Conservation (phyloP, 2,797 vertebrate genomes). For the Xyrichtys novacula region DNA sequence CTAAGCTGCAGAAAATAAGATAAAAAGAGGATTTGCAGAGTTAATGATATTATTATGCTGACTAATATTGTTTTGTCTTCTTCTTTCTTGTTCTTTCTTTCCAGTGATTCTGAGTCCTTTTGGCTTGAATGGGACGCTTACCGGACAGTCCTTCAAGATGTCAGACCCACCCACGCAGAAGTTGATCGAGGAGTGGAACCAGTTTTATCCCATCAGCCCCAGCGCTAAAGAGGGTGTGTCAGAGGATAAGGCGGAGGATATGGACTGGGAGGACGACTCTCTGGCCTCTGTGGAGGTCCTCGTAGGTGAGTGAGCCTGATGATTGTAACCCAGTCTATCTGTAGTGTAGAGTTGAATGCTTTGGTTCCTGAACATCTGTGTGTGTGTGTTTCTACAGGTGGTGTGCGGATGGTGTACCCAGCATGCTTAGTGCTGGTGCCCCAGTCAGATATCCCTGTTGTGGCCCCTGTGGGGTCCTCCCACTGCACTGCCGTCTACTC, state of each 20-base stretch:
- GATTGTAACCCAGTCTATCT: not conserved
- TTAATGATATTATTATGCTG: not conserved
- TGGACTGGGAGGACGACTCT: conserved; percentile 99
- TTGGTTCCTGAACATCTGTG: not conserved
- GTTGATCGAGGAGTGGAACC: conserved; percentile 98
- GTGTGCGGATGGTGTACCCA: conserved; percentile 98
- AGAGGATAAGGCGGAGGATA: conserved; percentile 94
- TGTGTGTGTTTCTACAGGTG: conserved; percentile 81
- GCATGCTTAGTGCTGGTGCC: conserved; percentile 97
- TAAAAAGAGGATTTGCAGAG: not conserved
- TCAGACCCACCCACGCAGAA: conserved; percentile 98
- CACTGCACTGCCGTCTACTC: conserved; percentile 92
- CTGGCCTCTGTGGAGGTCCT: conserved; percentile 98
- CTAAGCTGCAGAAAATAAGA: not conserved
- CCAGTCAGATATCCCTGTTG: conserved; percentile 94
- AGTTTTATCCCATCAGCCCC: conserved; percentile 97
- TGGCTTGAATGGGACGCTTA: conserved; percentile 96
- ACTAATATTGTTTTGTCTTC: not conserved
- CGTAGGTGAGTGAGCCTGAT: conserved; percentile 85
- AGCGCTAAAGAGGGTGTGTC: conserved; percentile 88
- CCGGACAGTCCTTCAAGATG: conserved; percentile 98
- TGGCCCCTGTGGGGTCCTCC: conserved; percentile 90
- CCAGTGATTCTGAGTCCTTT: conserved; percentile 98
- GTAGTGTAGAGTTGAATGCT: not conserved
- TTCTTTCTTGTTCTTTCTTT: not conserved